Conservation (phyloP, 2,888 invertebrate species). For the Melieria picta region DNA sequence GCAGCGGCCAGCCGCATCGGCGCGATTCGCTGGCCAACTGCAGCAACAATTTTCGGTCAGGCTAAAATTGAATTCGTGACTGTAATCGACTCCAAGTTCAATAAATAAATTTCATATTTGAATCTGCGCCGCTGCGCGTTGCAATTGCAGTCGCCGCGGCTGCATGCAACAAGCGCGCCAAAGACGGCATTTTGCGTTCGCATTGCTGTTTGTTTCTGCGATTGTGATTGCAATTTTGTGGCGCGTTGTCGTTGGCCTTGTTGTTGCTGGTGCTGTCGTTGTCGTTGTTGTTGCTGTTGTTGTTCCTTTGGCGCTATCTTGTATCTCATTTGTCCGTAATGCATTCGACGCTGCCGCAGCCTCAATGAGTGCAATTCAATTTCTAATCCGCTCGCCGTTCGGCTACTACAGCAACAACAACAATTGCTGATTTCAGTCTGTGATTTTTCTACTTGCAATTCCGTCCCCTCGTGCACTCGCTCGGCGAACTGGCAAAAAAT, state of each 20-base stretch:
- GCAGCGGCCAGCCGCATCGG: no score
- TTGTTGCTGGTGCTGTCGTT: no score
- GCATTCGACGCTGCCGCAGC: constrained; percentile 29
- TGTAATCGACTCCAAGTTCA: constrained; percentile 38
- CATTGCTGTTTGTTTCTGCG: background rate
- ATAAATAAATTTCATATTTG: constrained; percentile 37
- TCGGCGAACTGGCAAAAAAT: constrained; percentile 13
- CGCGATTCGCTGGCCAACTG: background rate
- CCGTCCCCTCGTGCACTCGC: background rate
- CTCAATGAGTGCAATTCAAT: constrained; percentile 27
- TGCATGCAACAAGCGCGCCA: no score
- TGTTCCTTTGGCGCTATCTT: background rate
- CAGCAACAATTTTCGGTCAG: background rate
- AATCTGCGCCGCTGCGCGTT: no score
- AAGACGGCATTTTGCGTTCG: no score
- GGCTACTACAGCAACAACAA: background rate
- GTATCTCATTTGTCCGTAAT: constrained; percentile 35
- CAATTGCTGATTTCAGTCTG: background rate
- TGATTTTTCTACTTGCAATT: background rate
- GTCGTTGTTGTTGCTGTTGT: background rate
- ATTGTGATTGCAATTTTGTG: constrained; percentile 33
- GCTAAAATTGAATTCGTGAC: constrained; percentile 41
- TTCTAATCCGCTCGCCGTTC: constrained; percentile 26
- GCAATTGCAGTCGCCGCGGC: no score
- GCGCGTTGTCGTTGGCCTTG: background rate